These are phyloP conservation scores for Neodiprion fabricii DNA, from an alignment of 1,140 invertebrate genomes.

Conservation along the genomic window DNA sequence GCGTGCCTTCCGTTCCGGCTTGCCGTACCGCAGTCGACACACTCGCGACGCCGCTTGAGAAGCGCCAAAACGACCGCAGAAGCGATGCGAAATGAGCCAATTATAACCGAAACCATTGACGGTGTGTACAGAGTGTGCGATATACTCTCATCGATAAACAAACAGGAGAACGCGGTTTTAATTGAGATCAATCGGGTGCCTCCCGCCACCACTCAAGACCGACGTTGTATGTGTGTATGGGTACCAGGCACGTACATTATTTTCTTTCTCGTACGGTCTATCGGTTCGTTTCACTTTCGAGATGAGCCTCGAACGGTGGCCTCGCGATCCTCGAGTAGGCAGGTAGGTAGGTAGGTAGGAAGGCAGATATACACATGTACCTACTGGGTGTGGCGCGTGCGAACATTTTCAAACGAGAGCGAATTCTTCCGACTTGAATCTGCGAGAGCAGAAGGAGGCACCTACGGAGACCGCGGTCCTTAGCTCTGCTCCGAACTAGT, in stretches of 20 bases:
- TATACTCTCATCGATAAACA: background rate
- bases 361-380: conserved; percentile 38
- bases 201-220: background rate
- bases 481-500: no score
- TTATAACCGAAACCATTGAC: background rate
- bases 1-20: background rate
- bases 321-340: conserved; percentile 34
- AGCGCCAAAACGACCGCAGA: no score
- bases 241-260: background rate
- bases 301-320: conserved; percentile 43
- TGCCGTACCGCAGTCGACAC: no score
- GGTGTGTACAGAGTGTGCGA: background rate
- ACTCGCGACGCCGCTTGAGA: no score
- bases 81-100: background rate
- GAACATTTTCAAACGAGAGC: background rate
- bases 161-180: background rate
- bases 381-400: background rate
- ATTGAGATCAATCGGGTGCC: conserved; percentile 12
- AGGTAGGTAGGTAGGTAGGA: conserved; percentile 56
- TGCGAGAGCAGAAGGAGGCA: background rate
- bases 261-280: background rate
- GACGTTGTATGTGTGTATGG: background rate
- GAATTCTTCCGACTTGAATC: background rate
- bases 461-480: no score
- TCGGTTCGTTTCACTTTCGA: conserved; percentile 62